phyloP scores from a whole-genome alignment of 2,113 vertebrate genomes.

The Thomomys bottae region DNA sequence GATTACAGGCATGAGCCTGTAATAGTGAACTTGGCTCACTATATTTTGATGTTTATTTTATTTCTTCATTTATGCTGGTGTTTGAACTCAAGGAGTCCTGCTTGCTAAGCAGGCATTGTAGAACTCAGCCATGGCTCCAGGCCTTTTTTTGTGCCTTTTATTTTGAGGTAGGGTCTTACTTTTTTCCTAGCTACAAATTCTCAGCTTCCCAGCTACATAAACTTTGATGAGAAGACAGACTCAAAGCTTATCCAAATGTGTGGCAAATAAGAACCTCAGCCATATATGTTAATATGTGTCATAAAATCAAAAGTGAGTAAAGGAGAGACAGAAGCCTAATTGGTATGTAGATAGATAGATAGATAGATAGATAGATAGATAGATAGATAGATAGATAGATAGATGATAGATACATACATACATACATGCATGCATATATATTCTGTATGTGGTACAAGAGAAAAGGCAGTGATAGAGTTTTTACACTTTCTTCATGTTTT shows the following conservation, averaged over 20 bases:
- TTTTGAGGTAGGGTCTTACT: not conserved
- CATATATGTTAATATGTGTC: conserved; percentile 50
- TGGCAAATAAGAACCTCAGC: conserved; percentile 40
- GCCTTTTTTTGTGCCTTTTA: not conserved
- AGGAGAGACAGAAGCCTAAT: not conserved
- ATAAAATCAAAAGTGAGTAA: conserved; percentile 60
- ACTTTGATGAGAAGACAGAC: conserved; percentile 51
- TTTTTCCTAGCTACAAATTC: conserved; percentile 51
- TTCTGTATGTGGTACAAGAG: not conserved
- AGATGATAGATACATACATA: too few species aligned
- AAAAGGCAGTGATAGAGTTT: not conserved
- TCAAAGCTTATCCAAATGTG: conserved; percentile 38
- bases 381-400: too few species aligned
- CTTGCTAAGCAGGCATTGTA: too few species aligned
- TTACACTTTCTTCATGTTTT: not conserved
- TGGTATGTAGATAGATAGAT: too few species aligned
- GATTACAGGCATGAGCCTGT: too few species aligned
- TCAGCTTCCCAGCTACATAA: conserved; percentile 56
- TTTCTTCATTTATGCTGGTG: too few species aligned
- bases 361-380: too few species aligned
- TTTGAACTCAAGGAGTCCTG: too few species aligned
- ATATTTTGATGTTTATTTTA: too few species aligned
- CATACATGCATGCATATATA: too few species aligned
- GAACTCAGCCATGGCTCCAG: too few species aligned
- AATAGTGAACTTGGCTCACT: too few species aligned